Base-by-base conservation (phyloP, 2,797 vertebrate species). In the Carcharodon carcharias region DNA sequence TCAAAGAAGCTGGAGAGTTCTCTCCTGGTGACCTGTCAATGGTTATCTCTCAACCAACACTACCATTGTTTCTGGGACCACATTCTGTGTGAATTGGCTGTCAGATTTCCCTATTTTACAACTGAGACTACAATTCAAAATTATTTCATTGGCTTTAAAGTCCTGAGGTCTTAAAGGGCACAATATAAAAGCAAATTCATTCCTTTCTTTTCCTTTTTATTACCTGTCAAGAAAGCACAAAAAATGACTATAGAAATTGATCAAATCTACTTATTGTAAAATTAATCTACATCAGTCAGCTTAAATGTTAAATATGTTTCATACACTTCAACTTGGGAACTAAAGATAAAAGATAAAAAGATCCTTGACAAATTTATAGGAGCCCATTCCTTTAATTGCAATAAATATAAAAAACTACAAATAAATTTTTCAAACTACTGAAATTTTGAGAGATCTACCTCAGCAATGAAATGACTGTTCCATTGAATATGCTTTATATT, bases 181-280 rank as follows among this genome's bases (percentile, higher is more conserved):
- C 89, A 92, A n/a, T 40, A 67, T 93, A 26, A 67, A 93, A 45
- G n/a, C 21, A 67, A 67, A 0, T 26, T 63, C 63, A 4, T 93
- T 93, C n/a, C 6, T 63, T 92, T 58, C n/a, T 0, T 92, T 71
- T 80, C 73, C 3, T 80, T 40, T 40, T 45, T 67, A 93, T 93
- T 92, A 63, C 7, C 89, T 93, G 61, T 40, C 54, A 92, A 92
- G 18, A 82, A 82, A 82, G 35, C 2, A 80, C n/a, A 40, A 67
- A 58, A 16, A 11, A 0, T 31, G 7, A 73, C 69, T 56, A 12
- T 7, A 40, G 94, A 35, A 95, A 50, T 35, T 45, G 14, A 56
- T 95, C 56, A 95, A 58, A 56, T 95, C 69, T 95, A 50, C 7
- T 35, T 31, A 56, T 73, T 54, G 50, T 77, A n/a, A 95, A 95